Evolutionary conservation across 2,888 invertebrate genomes (phyloP), one percentile per base, ranked within the genome.

Genomic region (Epinotia demarniana): DNA sequence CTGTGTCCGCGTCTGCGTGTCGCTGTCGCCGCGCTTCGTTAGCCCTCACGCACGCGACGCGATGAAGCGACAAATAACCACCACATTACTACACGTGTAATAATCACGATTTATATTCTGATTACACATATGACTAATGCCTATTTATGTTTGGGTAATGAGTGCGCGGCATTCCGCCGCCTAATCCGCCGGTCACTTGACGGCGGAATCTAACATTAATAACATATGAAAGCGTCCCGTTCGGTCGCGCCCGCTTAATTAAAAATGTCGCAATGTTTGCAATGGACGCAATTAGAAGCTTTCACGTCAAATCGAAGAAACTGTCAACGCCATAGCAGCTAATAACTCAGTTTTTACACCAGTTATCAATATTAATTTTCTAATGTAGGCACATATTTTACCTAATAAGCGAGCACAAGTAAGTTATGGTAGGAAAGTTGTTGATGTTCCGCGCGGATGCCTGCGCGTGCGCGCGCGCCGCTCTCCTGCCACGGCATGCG

Each of bases 91-190:
- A 73, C 73, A 63, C 69, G 70, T 70, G 70, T 75, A 75, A 75
- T 71, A 75, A 75, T 64, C 75, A 66, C 64, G 75, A 75, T 75
- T 75, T 75, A 75, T 75, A 60, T 75, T 73, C 64, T 71, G 70
- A 75, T 75, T 75, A 75, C 75, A 53, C 64, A 23, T 39, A 74
- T 75, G 75, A 75, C 70, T 70, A 75, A 75, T 75, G 60, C 70
- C 60, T 75, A 75, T 75, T 75, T 75, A 75, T 75, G 75, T 75
- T 64, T 39, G 64, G 60, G 8, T 75, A 75, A 71, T 71, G 75
- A 75, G 70, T 72, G 27, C 61, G 53, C 53, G 5, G 73, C 61
- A 61, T 62, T 55, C 74, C 66, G 67, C 39, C 18, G 43, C 18
- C n/a, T 75, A 75, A 75, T 70, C 75, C 75, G 58, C 64, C 58